Evolutionary conservation across 2,888 invertebrate genomes (phyloP).

Genomic region (Heliconius cydno): DNA sequence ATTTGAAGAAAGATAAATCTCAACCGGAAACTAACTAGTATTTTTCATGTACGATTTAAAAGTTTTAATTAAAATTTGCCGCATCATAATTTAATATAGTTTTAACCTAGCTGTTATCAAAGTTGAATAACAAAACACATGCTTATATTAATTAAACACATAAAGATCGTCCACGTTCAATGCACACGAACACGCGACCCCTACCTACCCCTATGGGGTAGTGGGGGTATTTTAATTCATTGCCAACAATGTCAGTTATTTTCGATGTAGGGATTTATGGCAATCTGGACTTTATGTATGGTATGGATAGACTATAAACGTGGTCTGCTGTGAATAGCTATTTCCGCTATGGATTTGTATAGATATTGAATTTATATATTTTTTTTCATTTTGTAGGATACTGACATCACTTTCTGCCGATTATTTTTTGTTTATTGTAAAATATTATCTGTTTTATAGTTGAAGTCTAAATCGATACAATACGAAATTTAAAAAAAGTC

Average conservation of each 20-base stretch:
- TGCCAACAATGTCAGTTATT: conserved; percentile 30
- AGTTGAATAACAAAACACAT: conserved; percentile 51
- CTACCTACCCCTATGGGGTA: background rate
- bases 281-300: conserved; percentile 26
- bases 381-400: background rate
- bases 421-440: no score
- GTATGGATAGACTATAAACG: conserved; percentile 6
- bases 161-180: conserved; percentile 59
- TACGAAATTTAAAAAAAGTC: background rate
- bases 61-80: conserved; percentile 1
- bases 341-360: conserved; percentile 28
- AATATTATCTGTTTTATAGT: no score
- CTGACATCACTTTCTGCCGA: no score
- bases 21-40: background rate
- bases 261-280: conserved; percentile 21
- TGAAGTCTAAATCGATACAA: background rate
- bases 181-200: conserved; percentile 55
- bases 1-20: no score
- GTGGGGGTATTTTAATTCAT: conserved; percentile 44
- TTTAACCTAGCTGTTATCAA: conserved; percentile 26
- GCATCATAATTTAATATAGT: conserved; percentile 8
- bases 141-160: conserved; percentile 63
- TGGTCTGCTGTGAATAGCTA: conserved; percentile 26
- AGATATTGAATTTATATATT: conserved; percentile 24
- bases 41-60: background rate